Base-by-base conservation (phyloP, 2,113 vertebrate species). In the Hydropotes inermis region DNA sequence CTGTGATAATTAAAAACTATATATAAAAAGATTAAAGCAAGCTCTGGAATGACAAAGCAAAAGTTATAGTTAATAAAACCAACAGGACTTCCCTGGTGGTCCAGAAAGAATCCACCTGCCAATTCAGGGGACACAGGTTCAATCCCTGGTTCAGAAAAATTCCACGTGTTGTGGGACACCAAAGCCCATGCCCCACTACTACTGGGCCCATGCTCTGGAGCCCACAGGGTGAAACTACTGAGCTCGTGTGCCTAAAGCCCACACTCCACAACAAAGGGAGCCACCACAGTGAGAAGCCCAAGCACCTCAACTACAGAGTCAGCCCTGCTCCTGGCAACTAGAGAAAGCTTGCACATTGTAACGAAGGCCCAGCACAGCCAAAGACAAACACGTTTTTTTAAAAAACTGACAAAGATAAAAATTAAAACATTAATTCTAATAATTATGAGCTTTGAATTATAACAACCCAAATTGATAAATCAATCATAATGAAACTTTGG, bases 401-500 rank as follows among this genome's bases (percentile, higher is more conserved):
- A 70, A 70, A 21, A 70, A 74, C 12, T 74, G 70, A 87, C 33
- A 17, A 6, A 88, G 28, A 94, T 10, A 81, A 87, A 94, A 70
- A 81, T 52, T 15, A 92, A 86, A 52, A 58, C 33, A 55, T 81
- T 64, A 54, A 83, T 60, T 14, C 12, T 36, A 76, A 86, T 91
- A 64, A 82, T 52, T 87, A 39, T 25, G n/a, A 86, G 57, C 50
- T 78, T 60, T 10, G 33, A 21, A 93, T 60, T 78, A 33, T 30
- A 93, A 47, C 19, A 76, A 10, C 39, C 54, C 11, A 50, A 86
- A 85, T 85, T 93, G 50, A 92, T 36, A 81, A 61, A 54, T 61
- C 12, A 55, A 81, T 67, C 3, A 23, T 64, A 88, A 67, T 16
- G n/a, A 94, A 30, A 21, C 23, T 6, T 81, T 43, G 50, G 47